These are phyloP conservation scores for Liasis olivaceus DNA, from an alignment of 2,797 vertebrate species.

Conservation along the genomic window DNA sequence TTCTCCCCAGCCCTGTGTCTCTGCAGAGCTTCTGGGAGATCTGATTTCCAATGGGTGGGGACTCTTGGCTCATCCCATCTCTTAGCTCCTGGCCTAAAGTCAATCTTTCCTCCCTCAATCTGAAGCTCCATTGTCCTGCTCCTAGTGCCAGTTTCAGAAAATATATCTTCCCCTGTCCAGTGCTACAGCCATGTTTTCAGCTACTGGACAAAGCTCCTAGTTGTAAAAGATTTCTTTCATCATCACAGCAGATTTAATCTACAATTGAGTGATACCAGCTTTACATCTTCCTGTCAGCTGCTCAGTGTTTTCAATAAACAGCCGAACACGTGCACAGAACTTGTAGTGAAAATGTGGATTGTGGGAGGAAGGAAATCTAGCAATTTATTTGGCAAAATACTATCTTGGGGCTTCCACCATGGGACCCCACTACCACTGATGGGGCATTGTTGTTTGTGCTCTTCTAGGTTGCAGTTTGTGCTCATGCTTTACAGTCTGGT, in stretches of 20 bases:
- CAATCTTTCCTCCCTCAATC: neutral
- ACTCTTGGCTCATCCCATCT: neutral
- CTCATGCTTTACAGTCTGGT: accelerated
- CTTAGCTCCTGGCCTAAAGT: neutral
- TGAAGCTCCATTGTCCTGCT: neutral
- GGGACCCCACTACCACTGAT: neutral
- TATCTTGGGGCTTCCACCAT: neutral
- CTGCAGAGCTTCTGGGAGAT: neutral
- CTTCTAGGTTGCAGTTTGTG: neutral
- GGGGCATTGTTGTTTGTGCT: neutral
- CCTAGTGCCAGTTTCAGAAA: neutral
- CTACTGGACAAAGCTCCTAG: neutral
- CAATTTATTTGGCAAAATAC: neutral
- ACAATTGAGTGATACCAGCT: neutral
- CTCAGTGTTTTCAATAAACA: neutral
- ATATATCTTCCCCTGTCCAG: neutral
- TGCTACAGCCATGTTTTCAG: neutral
- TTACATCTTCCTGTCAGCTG: neutral
- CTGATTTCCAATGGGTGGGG: neutral
- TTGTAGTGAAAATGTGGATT: neutral
- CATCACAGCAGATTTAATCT: neutral
- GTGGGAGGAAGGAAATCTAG: neutral
- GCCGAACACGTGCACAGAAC: neutral
- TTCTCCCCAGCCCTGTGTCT: neutral
- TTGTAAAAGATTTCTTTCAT: neutral